These are phyloP conservation scores for Cliona cf. orientalis DNA, from an alignment of 37 sponge, comb jelly and placozoan species.

Conservation along the genomic window DNA sequence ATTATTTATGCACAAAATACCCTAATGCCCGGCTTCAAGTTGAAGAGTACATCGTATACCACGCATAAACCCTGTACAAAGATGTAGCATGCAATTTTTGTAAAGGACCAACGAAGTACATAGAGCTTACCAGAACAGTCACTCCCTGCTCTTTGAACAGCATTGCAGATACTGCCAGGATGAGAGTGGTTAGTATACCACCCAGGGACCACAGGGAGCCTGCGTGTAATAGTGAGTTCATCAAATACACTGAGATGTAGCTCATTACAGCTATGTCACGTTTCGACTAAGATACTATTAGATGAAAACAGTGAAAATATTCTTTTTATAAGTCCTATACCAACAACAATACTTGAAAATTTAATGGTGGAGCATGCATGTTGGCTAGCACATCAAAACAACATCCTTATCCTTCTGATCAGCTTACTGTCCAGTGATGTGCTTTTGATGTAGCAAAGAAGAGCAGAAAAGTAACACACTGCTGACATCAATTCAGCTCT, in stretches of 20 bases:
- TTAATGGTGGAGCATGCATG: neutral
- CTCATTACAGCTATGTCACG: too few relatives aligned
- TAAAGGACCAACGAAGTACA: neutral
- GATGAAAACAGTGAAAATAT: too few relatives aligned
- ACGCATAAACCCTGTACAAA: constrained; percentile 54
- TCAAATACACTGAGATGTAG: too few relatives aligned
- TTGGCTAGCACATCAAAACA: too few relatives aligned
- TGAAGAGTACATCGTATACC: constrained; percentile 41
- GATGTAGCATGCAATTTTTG: neutral
- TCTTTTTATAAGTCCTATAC: too few relatives aligned
- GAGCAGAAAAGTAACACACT: constrained; percentile 54
- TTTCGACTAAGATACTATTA: too few relatives aligned
- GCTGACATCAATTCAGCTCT: constrained; percentile 80
- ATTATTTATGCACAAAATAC: neutral
- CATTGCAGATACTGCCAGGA: constrained; percentile 60
- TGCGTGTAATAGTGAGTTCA: neutral
- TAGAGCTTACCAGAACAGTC: constrained; percentile 56
- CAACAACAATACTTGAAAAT: neutral
- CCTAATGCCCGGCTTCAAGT: constrained; percentile 2
- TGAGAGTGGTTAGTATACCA: constrained; percentile 6
- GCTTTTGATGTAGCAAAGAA: constrained; percentile 17
- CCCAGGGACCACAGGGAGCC: neutral
- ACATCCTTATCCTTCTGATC: neutral
- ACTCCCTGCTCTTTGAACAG: constrained; percentile 87
- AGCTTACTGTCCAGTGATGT: constrained; percentile 2